Percentiles rank a stretch among this genome's conserved stretches.
phyloP scores from a whole-genome alignment of 2,888 invertebrate species.

The Bursaphelenchus okinawaensis region DNA sequence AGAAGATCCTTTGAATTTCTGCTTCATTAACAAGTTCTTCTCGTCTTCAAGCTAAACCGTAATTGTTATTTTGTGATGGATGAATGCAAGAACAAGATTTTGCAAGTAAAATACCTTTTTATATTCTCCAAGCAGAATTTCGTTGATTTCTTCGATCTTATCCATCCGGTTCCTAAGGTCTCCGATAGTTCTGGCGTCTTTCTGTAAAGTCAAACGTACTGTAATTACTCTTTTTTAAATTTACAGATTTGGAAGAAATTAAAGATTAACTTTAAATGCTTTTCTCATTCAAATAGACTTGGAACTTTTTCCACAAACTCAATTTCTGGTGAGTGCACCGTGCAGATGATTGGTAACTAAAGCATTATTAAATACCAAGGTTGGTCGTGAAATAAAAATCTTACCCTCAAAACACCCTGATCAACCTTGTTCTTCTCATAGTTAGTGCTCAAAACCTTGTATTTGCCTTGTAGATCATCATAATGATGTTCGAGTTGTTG shows the following conservation, averaged over 20 bases:
- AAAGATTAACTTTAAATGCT: no score
- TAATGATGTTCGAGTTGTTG: conserved; percentile 14
- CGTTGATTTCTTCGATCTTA: conserved; percentile 28
- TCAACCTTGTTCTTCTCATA: conserved; percentile 12
- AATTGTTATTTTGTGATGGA: not conserved
- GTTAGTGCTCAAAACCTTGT: conserved; percentile 9
- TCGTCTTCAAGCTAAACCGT: not conserved
- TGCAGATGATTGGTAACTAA: no score
- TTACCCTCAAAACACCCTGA: conserved; percentile 10
- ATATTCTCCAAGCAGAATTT: conserved; percentile 26
- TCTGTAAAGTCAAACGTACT: no score
- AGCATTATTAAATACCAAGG: not conserved
- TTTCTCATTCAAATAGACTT: no score
- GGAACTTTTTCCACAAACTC: no score
- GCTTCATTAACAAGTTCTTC: not conserved
- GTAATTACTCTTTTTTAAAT: no score
- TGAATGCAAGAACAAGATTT: no score
- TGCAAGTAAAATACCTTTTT: conserved; percentile 22
- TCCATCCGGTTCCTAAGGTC: conserved; percentile 23
- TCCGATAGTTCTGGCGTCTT: conserved; percentile 20
- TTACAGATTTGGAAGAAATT: no score
- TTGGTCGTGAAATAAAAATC: not conserved
- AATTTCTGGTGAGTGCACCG: no score
- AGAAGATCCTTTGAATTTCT: not conserved
- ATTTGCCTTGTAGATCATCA: conserved; percentile 9